Base-by-base conservation (phyloP, 2,888 invertebrate species). In the Pyrrhosoma nymphula region DNA sequence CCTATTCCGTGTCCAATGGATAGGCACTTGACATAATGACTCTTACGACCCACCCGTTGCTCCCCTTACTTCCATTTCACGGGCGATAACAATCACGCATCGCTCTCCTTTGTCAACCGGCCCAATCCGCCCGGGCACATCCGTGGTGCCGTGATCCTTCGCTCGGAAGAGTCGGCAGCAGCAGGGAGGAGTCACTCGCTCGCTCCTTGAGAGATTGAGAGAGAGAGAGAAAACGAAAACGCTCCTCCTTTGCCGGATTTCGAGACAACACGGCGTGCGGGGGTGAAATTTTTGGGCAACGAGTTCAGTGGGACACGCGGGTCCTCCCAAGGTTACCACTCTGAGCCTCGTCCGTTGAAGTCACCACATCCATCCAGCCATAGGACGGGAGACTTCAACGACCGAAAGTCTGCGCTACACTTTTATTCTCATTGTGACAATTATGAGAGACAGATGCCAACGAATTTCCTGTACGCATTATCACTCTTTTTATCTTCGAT, bases 261-360 rank as follows among this genome's bases (percentile, higher is more conserved):
- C 26, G 69, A 75, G 93, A 39, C 39, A 39, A 55, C 91, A 60
- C 35, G 75, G 69, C 35, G 69, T 93, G 93, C 93, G 93, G 93
- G 93, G 93, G 93, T 93, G 93, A 69, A 69, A 93, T 75, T 93
- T 93, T 93, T 93, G 93, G 93, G 93, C 93, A 93, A 93, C 69
- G 93, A 93, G 93, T 93, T 93, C 93, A 93, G 93, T 93, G 56
- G 93, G 93, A 39, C 93, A 93, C 91, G 91, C 47, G 8, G 63
- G 63, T 91, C 56, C 91, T 91, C 91, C 63, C 63, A 91, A 91
- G 91, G 91, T 91, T 91, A 91, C 91, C 56, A 47, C 8, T 47
- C 47, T 47, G 47, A 47, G 60, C 56, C 63, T 69, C 93, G 69
- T 23, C 47, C 93, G 75, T 93, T 69, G 69, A 93, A 93, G 93